Base-by-base conservation (phyloP, 2,888 invertebrate genomes). In the Lymantria dispar region DNA sequence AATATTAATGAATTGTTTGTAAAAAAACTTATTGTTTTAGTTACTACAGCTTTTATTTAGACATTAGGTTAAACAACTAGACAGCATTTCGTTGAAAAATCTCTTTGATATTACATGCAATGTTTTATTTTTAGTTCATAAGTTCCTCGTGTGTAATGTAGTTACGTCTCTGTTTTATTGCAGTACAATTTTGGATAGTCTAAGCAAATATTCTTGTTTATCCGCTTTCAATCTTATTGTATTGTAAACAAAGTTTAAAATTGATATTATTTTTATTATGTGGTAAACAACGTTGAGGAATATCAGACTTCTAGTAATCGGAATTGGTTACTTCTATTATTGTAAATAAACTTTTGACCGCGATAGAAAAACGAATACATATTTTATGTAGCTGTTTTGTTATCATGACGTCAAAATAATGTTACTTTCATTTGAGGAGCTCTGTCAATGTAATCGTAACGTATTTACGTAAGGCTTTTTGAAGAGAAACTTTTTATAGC, bases 161-260 rank as follows among this genome's bases (percentile, higher is more conserved):
- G 54, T 57, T 54, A 63, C 44, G 58, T 52, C 22, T 50, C 42
- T 15, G 43, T 49, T 58, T 66, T 66, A 63, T 56, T 51, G 51
- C 53, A 36, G 39, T 44, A 39, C 51, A 37, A 49, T 42, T 48
- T 52, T 44, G 47, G 12, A 13, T 44, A 45, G 50, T 47, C 48
- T 38, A 49, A 46, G 45, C 50, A 47, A 55, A 55, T 45, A 44
- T 40, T 13, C 30, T 48, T 41, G 22, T 48, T 33, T 48, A 62
- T 43, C 47, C 43, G 43, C 62, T 54, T 58, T 57, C 45, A 52
- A 51, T 50, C 62, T 54, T 58, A 10, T 22, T 7, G 29, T 40
- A 44, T 54, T 53, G 49, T 37, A 0, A 38, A 42, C 37, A 52
- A 30, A 52, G 58, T 62, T 55, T 45, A 50, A 13, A 47, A 49